A percentile compares a stretch with the other conserved stretches of the same genome.
Evolutionary conservation across 2,888 invertebrate genomes (phyloP).

Genomic region (Craniophora ligustri): DNA sequence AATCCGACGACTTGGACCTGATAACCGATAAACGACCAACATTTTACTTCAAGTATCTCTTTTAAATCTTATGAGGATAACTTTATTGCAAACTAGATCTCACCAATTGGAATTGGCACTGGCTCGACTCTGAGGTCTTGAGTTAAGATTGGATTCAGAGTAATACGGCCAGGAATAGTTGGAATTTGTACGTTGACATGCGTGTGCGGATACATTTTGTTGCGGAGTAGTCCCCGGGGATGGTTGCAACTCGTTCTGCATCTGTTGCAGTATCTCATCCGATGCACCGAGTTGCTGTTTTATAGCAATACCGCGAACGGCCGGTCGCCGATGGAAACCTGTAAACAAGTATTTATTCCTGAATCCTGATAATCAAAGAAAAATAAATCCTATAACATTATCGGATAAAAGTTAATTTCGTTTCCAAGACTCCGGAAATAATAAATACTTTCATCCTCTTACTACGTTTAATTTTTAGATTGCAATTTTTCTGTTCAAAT

Average conservation of each 20-base stretch:
- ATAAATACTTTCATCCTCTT: no score
- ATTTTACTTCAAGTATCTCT: neutral
- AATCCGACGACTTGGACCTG: constrained; percentile 69
- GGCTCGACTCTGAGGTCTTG: constrained; percentile 79
- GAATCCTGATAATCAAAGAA: neutral
- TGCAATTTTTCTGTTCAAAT: no score
- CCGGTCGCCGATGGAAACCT: constrained; percentile 95
- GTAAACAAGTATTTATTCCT: neutral
- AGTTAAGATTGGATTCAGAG: constrained; percentile 88
- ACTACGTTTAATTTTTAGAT: no score
- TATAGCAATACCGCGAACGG: constrained; percentile 93
- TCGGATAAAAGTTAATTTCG: no score
- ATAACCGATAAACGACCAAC: neutral
- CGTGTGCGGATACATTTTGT: constrained; percentile 70
- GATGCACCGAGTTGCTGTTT: constrained; percentile 95
- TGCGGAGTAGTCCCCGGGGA: constrained; percentile 67
- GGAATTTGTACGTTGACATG: constrained; percentile 77
- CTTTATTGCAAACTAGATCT: constrained; percentile 32
- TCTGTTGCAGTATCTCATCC: constrained; percentile 94
- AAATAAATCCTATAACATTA: no score
- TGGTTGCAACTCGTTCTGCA: constrained; percentile 91
- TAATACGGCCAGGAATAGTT: constrained; percentile 91
- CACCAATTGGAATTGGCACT: constrained; percentile 80
- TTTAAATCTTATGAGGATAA: neutral
- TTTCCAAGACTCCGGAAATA: no score